Base-by-base conservation (phyloP, 2,888 invertebrate species). In the Cryptus armator region DNA sequence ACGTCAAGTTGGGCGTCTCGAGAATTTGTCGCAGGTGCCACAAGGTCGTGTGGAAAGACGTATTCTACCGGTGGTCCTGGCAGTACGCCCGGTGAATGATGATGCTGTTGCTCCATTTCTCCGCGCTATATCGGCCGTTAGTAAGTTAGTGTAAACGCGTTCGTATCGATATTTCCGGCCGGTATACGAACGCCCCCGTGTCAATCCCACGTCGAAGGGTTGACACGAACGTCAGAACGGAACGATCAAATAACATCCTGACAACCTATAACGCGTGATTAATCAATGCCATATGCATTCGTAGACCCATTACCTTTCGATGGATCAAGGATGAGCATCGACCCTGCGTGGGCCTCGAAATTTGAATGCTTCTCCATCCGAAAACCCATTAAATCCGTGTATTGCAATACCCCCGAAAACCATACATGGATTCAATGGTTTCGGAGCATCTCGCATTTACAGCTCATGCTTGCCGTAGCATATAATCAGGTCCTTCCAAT, bases 91-190 rank as follows among this genome's bases (percentile, higher is more conserved):
- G 29, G 67, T 77, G 56, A 77, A 44, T 77, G 56, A 67, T 67
- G 77, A 68, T 59, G 53, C n/a, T 46, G 29, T 14, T 14, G 44
- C 43, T 77, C 44, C 24, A 68, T 24, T 16, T 56, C 44, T 2
- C 9, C 44, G 29, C n/a, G 32, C 48, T 48, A 9, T 48, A n/a
- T 14, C 48, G 48, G 48, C 48, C 0, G 29, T 32, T 62, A 24
- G 62, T 44, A n/a, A n/a, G 3, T 48, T 67, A 24, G 14, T 9
- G 19, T 19, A 43, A 56, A 29, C n/a, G 62, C 29, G 62, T 32
- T 62, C 32, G 43, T 43, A 59, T 68, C 68, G 56, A 59, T 59
- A 68, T 77, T 56, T 77, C 56, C 77, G 32, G 32, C 32, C 44
- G 59, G 46, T n/a, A 32, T 37, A 59, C 12, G 59, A 32, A 32